Base-by-base conservation (phyloP, 2,113 vertebrate species). In the Alethe castanea region DNA sequence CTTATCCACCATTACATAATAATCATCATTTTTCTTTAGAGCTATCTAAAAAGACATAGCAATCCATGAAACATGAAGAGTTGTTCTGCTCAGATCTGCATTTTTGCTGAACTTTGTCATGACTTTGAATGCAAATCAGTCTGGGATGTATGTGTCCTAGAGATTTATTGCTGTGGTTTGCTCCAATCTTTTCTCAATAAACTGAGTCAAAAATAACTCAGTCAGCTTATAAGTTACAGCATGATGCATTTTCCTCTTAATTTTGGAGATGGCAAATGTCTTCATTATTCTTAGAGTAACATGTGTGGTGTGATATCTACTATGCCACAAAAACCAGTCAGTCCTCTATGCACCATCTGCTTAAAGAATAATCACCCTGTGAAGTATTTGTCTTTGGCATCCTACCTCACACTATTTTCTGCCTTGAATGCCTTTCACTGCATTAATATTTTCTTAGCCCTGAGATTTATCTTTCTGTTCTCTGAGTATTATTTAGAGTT, bases 131-230 rank as follows among this genome's bases (percentile, higher is more conserved):
- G 61, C 66, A 95, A 96, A 97, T 94, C 77, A 92, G 71, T 79
- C 80, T 82, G 60, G 52, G 73, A 76, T 81, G 52, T 44, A 60
- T 52, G 53, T 28, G 65, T 67, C 59, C 19, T 36, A 59, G 86
- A 96, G 94, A 95, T 96, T 96, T 93, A 95, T 96, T 81, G 79
- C 77, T 92, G 52, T 76, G 56, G 72, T 65, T 95, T 97, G 14
- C 29, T 82, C 52, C 69, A 94, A 86, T 90, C 69, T 93, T 97
- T 96, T 91, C 52, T 94, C 88, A 88, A 95, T 94, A 93, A 93
- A 86, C 62, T 16, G 38, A 92, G 79, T 85, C 90, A 93, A 96
- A 96, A 96, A 96, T 94, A 96, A 86, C 59, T 89, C 69, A 11
- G 81, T 94, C 70, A 92, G 81, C 40, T 95, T 73, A 66, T 97